Base-by-base conservation (phyloP, 1,140 invertebrate genomes). In the Lycorma delicatula region DNA sequence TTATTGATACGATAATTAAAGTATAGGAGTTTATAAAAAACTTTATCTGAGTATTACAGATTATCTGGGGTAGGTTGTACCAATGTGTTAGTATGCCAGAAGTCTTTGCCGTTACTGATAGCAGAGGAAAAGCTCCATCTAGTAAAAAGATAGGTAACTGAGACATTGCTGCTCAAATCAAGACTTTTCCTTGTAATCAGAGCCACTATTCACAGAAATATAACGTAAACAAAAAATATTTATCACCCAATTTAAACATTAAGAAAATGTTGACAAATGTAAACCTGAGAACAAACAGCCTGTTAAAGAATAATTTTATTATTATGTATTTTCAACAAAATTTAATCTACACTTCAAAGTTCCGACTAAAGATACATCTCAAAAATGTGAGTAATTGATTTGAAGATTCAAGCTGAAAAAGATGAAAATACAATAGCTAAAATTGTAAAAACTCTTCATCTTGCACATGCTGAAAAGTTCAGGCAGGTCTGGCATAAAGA, bases 241-340 rank as follows among this genome's bases (percentile, higher is more conserved):
- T 75, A 64, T 67, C 70, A 49, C 60, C 68, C 4, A 68, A 64
- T 64, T 67, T 76, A 49, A 77, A 67, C 63, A 70, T 75, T 57
- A 75, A 72, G 67, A 73, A 75, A 48, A 75, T 76, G 65, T 64
- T 49, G 68, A 54, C 53, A 66, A 74, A 31, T 75, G 71, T 61
- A 63, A 55, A 49, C 70, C 67, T 51, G 68, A 74, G 46, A 68
- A 68, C 62, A 46, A 67, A 9, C 53, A 63, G 22, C 63, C 65
- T 57, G 74, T 77, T 0, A 76, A 74, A 65, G 72, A 75, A 55
- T 74, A 73, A 5, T 75, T 74, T 72, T 77, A 75, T 53, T 72
- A 74, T 60, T 74, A 75, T 59, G 74, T 75, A 57, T 74, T 75
- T 60, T 72, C 70, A 54, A 36, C 69, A 57, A 74, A 75, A 64